A percentile compares a stretch with the other conserved stretches of the same genome.
phyloP scores from a whole-genome alignment of 1,140 invertebrate species.

The Listronotus oregonensis region DNA sequence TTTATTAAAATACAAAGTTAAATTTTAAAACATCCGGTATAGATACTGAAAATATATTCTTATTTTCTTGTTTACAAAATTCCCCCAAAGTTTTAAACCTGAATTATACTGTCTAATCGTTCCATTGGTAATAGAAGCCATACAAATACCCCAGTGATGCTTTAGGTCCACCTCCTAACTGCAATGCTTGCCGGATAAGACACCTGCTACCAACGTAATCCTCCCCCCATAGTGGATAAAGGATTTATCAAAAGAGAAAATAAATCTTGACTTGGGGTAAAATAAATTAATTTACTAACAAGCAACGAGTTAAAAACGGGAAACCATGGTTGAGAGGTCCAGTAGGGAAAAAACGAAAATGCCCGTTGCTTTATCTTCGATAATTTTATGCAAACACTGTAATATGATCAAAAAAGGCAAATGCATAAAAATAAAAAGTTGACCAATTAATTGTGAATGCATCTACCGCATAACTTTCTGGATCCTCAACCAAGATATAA shows the following conservation, averaged over 20 bases:
- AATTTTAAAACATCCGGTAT: slow-evolving; percentile 1
- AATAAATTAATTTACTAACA: slow-evolving; percentile 32
- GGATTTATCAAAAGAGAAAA: slow-evolving; percentile 14
- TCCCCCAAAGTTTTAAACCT: slow-evolving; percentile 16
- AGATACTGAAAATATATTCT: slow-evolving; percentile 6
- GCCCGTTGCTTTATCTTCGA: slow-evolving; percentile 35
- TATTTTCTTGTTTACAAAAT: slow-evolving; percentile 7
- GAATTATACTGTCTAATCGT: too few relatives aligned
- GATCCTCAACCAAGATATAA: slow-evolving; percentile 43
- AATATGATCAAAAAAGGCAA: slow-evolving; percentile 41
- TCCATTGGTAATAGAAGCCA: too few relatives aligned
- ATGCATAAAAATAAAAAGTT: slow-evolving; percentile 43
- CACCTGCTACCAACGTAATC: slow-evolving; percentile 42
- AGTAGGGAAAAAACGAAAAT: slow-evolving; percentile 41
- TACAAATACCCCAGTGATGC: slow-evolving; percentile 11
- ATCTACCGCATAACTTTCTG: slow-evolving; percentile 38
- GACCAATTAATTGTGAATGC: slow-evolving; percentile 47
- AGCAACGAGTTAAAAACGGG: slow-evolving; percentile 38
- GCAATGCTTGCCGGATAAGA: slow-evolving; percentile 40
- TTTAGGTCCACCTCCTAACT: neutral
- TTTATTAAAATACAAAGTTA: slow-evolving; percentile 19
- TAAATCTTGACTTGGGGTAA: slow-evolving; percentile 35
- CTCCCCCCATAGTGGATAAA: slow-evolving; percentile 26
- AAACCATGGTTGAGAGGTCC: slow-evolving; percentile 42
- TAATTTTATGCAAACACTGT: slow-evolving; percentile 39